Evolutionary conservation across 2,113 vertebrate genomes (phyloP).

Genomic region (Mormoops blainvillei): DNA sequence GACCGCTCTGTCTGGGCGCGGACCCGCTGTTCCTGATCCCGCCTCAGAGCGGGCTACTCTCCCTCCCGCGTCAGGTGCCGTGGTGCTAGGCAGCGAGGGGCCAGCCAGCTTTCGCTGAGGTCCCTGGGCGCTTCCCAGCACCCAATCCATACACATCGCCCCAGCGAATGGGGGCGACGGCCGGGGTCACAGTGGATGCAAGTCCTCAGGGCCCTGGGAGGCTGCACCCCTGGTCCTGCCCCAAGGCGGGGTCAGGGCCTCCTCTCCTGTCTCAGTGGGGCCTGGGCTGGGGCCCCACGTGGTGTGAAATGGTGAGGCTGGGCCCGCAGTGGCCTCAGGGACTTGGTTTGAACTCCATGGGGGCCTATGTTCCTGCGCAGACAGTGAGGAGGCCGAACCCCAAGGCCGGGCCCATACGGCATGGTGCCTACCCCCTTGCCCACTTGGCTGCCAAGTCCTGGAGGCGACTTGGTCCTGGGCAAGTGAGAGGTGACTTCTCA

Average conservation of each 20-base stretch:
- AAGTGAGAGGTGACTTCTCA: background rate
- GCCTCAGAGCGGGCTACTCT: accelerated
- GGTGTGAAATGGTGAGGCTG: background rate
- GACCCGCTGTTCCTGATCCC: accelerated
- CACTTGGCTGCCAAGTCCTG: background rate
- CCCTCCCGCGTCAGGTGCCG: background rate
- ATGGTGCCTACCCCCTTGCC: background rate
- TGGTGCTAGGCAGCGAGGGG: accelerated
- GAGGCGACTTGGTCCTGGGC: background rate
- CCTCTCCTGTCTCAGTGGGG: background rate
- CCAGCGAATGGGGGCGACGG: background rate
- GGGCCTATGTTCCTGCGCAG: background rate
- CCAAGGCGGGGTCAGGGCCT: background rate
- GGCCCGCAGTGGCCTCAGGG: background rate
- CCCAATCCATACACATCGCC: accelerated
- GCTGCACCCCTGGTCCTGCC: background rate
- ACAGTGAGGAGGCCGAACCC: background rate
- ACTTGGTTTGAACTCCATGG: background rate
- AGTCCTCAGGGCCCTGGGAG: accelerated
- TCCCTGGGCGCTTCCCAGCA: no score
- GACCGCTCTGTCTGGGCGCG: accelerated
- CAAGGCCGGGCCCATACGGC: background rate
- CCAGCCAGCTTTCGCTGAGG: background rate
- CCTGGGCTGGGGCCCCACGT: background rate
- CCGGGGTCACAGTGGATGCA: accelerated